Evolutionary conservation across 2,888 invertebrate species (phyloP).

Genomic region (Pasiphila rectangulata): DNA sequence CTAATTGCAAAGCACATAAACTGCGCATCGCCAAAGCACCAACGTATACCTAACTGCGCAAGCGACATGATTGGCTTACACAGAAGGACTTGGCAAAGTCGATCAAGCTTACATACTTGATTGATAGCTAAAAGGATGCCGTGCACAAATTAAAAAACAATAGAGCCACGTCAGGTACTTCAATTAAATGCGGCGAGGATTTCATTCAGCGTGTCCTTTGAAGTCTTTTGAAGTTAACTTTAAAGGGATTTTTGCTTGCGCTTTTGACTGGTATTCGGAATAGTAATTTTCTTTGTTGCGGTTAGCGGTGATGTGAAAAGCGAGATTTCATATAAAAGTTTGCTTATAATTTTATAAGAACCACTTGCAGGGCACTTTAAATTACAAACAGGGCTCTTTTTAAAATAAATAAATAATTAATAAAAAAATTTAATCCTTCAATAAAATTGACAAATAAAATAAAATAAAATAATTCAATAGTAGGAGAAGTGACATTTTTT

Average conservation of each 20-base stretch:
- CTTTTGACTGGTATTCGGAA: conserved; percentile 13
- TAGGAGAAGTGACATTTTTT: no score
- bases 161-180: conserved; percentile 43
- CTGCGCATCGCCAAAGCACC: no score
- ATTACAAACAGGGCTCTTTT: no score
- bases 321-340: not conserved
- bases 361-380: no score
- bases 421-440: no score
- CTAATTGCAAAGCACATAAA: no score
- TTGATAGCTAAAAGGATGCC: conserved; percentile 70
- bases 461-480: no score
- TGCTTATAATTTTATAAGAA: no score
- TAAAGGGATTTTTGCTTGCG: conserved; percentile 17
- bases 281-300: conserved; percentile 2
- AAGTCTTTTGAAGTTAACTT: conserved; percentile 18
- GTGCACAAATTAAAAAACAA: conserved; percentile 65
- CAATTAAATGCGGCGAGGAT: conserved; percentile 49
- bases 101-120: conserved; percentile 60
- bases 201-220: conserved; percentile 39
- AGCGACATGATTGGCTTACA: no score
- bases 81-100: conserved; percentile 32
- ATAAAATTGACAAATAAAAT: no score
- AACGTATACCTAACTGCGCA: no score
- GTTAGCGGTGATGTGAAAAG: not conserved
- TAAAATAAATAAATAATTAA: no score